A percentile compares a stretch with the other conserved stretches of the same genome.
Evolutionary conservation across 2,888 invertebrate species (phyloP).

Genomic region (Erebia palarica): DNA sequence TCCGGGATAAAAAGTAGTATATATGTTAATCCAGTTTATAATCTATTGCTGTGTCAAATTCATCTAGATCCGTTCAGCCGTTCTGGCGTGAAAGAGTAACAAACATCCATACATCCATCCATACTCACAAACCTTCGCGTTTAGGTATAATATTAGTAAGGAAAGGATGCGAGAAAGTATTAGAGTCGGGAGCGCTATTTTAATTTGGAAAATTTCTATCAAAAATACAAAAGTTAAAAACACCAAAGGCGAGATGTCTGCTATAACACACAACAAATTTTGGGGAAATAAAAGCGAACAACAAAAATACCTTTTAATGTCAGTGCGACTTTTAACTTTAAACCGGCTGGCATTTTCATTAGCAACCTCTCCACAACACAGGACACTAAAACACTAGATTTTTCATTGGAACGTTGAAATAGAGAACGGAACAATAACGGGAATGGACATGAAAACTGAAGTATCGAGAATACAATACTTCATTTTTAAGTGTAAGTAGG

Average conservation of each 20-base stretch:
- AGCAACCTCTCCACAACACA: constrained; percentile 6
- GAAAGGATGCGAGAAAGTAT: too few relatives aligned
- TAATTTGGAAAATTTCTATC: too few relatives aligned
- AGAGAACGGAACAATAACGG: background rate
- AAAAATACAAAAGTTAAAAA: background rate
- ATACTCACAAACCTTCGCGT: too few relatives aligned
- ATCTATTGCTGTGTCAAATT: too few relatives aligned
- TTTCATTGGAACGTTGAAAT: background rate
- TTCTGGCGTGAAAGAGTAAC: too few relatives aligned
- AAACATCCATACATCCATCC: too few relatives aligned
- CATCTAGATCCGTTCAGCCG: too few relatives aligned
- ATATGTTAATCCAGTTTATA: too few relatives aligned
- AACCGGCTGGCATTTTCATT: constrained; percentile 21
- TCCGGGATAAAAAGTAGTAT: too few relatives aligned
- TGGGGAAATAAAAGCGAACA: constrained; percentile 6
- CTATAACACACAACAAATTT: constrained; percentile 9
- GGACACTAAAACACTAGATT: constrained; percentile 19
- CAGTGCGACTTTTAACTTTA: constrained; percentile 23
- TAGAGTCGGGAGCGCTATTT: too few relatives aligned
- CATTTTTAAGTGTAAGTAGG: background rate
- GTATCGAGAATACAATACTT: background rate
- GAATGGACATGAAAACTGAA: constrained; percentile 1
- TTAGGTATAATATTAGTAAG: too few relatives aligned
- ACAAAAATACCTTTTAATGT: constrained; percentile 19
- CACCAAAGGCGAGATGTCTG: background rate